These are phyloP conservation scores for Drosophila pegasa DNA, from an alignment of 2,888 invertebrate genomes.

Conservation along the genomic window DNA sequence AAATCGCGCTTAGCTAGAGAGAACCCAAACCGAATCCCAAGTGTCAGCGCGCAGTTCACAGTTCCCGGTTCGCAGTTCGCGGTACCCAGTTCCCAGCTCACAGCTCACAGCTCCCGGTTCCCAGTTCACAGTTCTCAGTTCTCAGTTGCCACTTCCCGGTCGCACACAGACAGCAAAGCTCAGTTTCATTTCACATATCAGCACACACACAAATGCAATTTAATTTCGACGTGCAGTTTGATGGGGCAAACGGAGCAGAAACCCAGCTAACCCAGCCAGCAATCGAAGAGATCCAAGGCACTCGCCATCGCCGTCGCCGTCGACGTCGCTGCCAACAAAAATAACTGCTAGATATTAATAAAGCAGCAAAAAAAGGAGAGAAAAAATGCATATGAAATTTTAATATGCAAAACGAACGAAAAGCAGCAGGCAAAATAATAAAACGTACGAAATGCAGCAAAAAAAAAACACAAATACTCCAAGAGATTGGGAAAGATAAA, in stretches of 20 bases:
- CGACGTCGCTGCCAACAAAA: conserved; percentile 55
- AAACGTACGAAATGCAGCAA: conserved; percentile 70
- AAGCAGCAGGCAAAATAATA: conserved; percentile 55
- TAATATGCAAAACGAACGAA: conserved; percentile 77
- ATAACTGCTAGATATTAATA: conserved; percentile 81
- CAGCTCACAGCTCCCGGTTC: conserved; percentile 15
- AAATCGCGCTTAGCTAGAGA: conserved; percentile 65
- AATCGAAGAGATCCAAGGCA: conserved; percentile 51
- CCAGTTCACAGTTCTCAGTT: conserved; percentile 17
- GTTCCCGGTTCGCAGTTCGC: conserved; percentile 21
- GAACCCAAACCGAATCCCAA: conserved; percentile 41
- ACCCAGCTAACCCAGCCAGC: conserved; percentile 64
- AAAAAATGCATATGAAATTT: conserved; percentile 79
- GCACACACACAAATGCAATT: conserved; percentile 63
- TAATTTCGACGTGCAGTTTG: conserved; percentile 74
- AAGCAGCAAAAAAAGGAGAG: conserved; percentile 63
- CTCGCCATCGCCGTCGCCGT: conserved; percentile 19
- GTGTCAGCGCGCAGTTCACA: conserved; percentile 27
- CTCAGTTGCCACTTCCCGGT: conserved; percentile 6
- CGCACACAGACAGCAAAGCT: conserved; percentile 38
- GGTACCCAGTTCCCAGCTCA: background rate
- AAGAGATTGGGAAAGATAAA: conserved; percentile 14
- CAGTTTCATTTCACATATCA: conserved; percentile 52
- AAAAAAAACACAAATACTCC: conserved; percentile 42
- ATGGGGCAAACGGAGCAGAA: conserved; percentile 75